Percentiles rank a stretch among this genome's conserved stretches.
Evolutionary conservation across 2,888 invertebrate genomes (phyloP).

Genomic region (Thumatha senex): DNA sequence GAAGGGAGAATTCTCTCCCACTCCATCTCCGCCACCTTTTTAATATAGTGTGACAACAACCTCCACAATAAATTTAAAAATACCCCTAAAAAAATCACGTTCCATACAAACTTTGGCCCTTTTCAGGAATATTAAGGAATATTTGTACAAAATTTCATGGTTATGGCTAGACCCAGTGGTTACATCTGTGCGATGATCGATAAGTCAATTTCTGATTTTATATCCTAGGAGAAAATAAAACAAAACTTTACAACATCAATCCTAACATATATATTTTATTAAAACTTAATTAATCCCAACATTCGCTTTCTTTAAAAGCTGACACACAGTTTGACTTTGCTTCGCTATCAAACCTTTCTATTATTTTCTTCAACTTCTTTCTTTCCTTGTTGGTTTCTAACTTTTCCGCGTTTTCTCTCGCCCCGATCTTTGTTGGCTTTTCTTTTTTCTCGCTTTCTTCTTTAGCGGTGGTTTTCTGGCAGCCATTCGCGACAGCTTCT

Average conservation of each 20-base stretch:
- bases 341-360: constrained; percentile 52
- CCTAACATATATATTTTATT: constrained; percentile 24
- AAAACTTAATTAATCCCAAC: constrained; percentile 60
- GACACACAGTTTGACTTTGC: constrained; percentile 54
- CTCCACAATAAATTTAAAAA: too few relatives aligned
- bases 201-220: too few relatives aligned
- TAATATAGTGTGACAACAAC: too few relatives aligned
- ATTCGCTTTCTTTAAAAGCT: constrained; percentile 72
- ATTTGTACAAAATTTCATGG: too few relatives aligned
- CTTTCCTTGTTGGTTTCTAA: constrained; percentile 31
- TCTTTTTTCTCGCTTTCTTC: constrained; percentile 1
- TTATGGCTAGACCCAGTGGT: too few relatives aligned
- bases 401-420: constrained; percentile 21
- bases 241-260: constrained; percentile 20
- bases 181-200: too few relatives aligned
- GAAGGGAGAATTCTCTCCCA: too few relatives aligned
- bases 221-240: constrained; percentile 26
- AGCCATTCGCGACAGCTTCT: constrained; percentile 44
- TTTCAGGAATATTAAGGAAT: too few relatives aligned
- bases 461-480: constrained; percentile 34
- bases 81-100: too few relatives aligned
- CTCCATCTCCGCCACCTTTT: too few relatives aligned
- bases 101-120: too few relatives aligned
- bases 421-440: constrained; percentile 18
- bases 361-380: constrained; percentile 34